Evolutionary conservation across 2,797 vertebrate species (phyloP), one percentile per base, ranked within the genome.

Genomic region (Spizella passerina): DNA sequence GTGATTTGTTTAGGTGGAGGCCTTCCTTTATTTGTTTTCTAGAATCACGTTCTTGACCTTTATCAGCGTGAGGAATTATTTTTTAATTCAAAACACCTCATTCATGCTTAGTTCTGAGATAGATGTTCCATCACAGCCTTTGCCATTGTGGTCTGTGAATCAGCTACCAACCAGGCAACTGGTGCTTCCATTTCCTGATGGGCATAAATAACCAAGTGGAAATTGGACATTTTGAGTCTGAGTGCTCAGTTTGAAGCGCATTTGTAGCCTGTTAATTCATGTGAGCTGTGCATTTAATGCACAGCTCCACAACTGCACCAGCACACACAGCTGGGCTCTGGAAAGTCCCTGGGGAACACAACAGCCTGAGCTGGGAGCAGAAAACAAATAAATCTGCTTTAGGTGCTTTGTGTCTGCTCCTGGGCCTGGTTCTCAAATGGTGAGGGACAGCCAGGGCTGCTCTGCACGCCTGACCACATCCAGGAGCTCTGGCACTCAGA

Each of bases 401-500:
- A 72, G 72, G 52, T 63, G 76, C 32, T 39, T 60, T 4, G 1
- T 34, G 69, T 41, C 72, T 75, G 44, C 69, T 81, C 39, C 55
- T 19, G 47, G 43, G 23, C 38, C 66, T 68, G 57, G 61, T 10
- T 82, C 70, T 68, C 22, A 44, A 27, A 19, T 1, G 30, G 36
- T 10, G 69, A 59, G 44, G 77, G 80, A 29, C 68, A 77, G 5
- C 0, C 0, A 53, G 63, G 68, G 72, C 22, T 71, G 32, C 80
- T 90, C 61, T 70, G 41, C 60, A 30, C 0, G 8, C 44, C 80
- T 73, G 57, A 94, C 94, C 91, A 85, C 93, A 94, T 92, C 81
- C 84, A 86, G 86, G 77, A 92, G 70, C 86, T 53, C 81, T 53
- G 73, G 81, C 93, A 88, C 83, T 72, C 89, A 55, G 55, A 43